phyloP scores from a whole-genome alignment of 1,140 invertebrate species.

The Zaprionus nigranus region DNA sequence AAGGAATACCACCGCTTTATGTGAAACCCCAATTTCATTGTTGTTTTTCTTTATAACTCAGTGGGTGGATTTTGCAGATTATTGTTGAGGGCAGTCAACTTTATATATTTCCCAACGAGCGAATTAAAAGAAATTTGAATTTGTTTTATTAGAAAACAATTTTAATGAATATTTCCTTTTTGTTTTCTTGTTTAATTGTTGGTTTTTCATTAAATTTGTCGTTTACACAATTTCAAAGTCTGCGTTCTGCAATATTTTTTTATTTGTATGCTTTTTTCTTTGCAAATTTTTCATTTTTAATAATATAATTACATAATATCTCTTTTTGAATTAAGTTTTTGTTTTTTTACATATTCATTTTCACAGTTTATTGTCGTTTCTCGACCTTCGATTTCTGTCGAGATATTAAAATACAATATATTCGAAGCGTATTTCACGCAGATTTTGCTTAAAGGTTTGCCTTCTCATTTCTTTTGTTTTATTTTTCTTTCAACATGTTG shows the following conservation, averaged over 20 bases:
- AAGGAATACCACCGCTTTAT: slow-evolving; percentile 84
- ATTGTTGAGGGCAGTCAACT: too few relatives aligned
- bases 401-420: slow-evolving; percentile 84
- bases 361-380: slow-evolving; percentile 85
- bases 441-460: slow-evolving; percentile 42
- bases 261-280: slow-evolving; percentile 46
- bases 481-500: slow-evolving; percentile 61
- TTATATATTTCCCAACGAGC: not conserved
- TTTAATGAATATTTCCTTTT: slow-evolving; percentile 77
- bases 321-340: slow-evolving; percentile 42
- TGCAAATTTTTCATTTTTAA: slow-evolving; percentile 60
- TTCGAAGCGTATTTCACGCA: slow-evolving; percentile 56
- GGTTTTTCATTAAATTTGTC: slow-evolving; percentile 72
- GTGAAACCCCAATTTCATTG: slow-evolving; percentile 67
- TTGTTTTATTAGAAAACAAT: slow-evolving; percentile 84
- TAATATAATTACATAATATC: slow-evolving; percentile 73
- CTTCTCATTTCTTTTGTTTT: slow-evolving; percentile 44
- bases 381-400: slow-evolving; percentile 84
- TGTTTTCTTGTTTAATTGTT: slow-evolving; percentile 71
- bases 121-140: slow-evolving; percentile 35
- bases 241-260: slow-evolving; percentile 67
- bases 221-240: slow-evolving; percentile 74
- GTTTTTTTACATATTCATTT: slow-evolving; percentile 80
- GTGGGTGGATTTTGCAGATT: not conserved
- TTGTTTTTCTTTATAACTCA: not conserved